Evolutionary conservation across 2,113 vertebrate genomes (phyloP), one percentile per base, ranked within the genome.

Genomic region (Ornithorhynchus anatinus): DNA sequence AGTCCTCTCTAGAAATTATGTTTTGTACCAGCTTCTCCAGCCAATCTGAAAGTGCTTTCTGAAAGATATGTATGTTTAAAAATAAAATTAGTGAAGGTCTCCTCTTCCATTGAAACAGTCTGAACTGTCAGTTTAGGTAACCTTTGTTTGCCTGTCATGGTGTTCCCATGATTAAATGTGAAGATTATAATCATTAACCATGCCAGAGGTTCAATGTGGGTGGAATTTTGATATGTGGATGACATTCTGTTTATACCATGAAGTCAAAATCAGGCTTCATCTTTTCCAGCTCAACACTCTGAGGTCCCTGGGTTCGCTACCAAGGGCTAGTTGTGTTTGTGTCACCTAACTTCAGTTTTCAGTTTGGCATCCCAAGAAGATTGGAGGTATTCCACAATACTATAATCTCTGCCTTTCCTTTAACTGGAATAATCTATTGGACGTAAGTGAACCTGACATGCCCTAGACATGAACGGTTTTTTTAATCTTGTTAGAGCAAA

Each of bases 281-380:
- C 86, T 82, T 89, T 96, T 96, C 93, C 94, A 93, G 92, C 89
- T 92, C 89, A 94, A 93, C 95, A 95, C 95, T 92, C 91, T 70
- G 68, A 88, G 93, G 92, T 94, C 93, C 89, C 62, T 66, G 81
- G 95, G 96, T 96, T 93, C 92, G 81, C 68, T 80, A 80, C 87
- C 71, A 74, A 67, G 57, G 85, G 82, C 76, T 80, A 72, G 72
- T 61, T 53, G n/a, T 47, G 65, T 40, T 81, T 10, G 5, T 63
- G 86, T 92, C 92, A 93, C 85, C 88, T 93, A 93, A 93, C 88
- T 88, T 72, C 51, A 78, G 67, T 71, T 86, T 81, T 78, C 79
- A 82, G 77, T 61, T 77, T 61, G 70, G 39, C 74, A 76, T 80
- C 86, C 65, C 8, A 66, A 44, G 67, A 74, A 88, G 77, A 84